Percentiles rank a stretch among this genome's conserved stretches.
phyloP scores from a whole-genome alignment of 2,888 invertebrate genomes.

The Caenorhabditis sp. region DNA sequence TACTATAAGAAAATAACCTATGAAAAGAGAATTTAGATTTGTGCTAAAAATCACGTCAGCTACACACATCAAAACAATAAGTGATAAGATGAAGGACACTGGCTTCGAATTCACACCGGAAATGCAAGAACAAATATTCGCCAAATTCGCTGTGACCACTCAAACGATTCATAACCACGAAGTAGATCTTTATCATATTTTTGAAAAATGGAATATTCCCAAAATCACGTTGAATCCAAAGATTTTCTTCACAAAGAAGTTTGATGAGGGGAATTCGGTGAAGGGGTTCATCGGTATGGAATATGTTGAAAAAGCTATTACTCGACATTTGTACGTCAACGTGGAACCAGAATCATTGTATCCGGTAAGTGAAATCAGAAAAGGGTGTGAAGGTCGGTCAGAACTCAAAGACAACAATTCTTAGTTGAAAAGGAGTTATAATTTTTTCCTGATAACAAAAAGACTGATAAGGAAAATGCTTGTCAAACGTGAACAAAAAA shows the following conservation, averaged over 20 bases:
- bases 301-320: conserved; percentile 16
- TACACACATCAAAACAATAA: conserved; percentile 17
- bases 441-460: no score
- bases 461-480: no score
- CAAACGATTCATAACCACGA: conserved; percentile 32
- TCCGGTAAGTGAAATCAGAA: conserved; percentile 8
- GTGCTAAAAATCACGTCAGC: conserved; percentile 31
- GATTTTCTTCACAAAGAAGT: conserved; percentile 28
- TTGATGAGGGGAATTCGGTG: conserved; percentile 11
- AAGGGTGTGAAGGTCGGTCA: no score
- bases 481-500: no score
- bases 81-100: conserved; percentile 24
- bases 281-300: conserved; percentile 41
- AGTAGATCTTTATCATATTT: conserved; percentile 28
- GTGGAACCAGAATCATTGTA: conserved; percentile 14
- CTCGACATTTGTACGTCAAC: conserved; percentile 28
- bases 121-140: conserved; percentile 13
- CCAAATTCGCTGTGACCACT: conserved; percentile 9
- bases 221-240: conserved; percentile 14
- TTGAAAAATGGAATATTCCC: conserved; percentile 7
- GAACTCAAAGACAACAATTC: no score
- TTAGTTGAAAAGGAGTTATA: no score
- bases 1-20: no score
- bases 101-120: conserved; percentile 4
- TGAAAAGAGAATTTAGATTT: no score